These are phyloP conservation scores for Aelia acuminata DNA, from an alignment of 2,888 invertebrate genomes.

Conservation along the genomic window DNA sequence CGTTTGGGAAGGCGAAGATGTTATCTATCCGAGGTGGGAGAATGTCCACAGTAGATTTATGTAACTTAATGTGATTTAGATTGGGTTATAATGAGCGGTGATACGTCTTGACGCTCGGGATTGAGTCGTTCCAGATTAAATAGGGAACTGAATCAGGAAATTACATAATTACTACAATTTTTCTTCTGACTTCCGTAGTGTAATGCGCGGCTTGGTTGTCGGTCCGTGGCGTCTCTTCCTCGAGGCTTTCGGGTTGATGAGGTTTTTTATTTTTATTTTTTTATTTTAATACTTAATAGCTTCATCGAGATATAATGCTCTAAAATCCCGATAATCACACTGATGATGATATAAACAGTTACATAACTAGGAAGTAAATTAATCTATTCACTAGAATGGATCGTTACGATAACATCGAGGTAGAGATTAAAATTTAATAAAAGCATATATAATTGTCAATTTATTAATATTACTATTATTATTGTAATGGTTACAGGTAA, in stretches of 20 bases:
- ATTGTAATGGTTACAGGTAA: too few species aligned
- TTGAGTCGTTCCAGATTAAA: constrained; percentile 52
- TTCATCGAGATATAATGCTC: not conserved
- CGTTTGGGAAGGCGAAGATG: constrained; percentile 1
- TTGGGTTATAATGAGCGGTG: constrained; percentile 50
- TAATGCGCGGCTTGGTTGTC: constrained; percentile 15
- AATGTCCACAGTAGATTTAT: constrained; percentile 16
- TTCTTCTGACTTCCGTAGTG: constrained; percentile 32
- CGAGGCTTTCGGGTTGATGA: not conserved
- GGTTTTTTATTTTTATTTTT: not conserved
- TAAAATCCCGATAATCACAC: not conserved
- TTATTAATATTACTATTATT: too few species aligned
- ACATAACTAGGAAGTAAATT: not conserved
- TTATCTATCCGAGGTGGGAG: constrained; percentile 4
- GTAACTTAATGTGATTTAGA: constrained; percentile 46
- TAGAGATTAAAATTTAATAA: too few species aligned
- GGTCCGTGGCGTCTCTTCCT: not conserved
- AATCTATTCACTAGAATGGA: too few species aligned
- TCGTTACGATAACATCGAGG: too few species aligned
- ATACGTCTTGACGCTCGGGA: constrained; percentile 14
- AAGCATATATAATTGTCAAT: too few species aligned
- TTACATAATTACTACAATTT: constrained; percentile 52
- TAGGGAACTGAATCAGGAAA: constrained; percentile 52
- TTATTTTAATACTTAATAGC: not conserved
- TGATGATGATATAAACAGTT: not conserved